A percentile compares a stretch with the other conserved stretches of the same genome.
Evolutionary conservation across 1,140 invertebrate species (phyloP).

Genomic region (Cataglyphis hispanica): DNA sequence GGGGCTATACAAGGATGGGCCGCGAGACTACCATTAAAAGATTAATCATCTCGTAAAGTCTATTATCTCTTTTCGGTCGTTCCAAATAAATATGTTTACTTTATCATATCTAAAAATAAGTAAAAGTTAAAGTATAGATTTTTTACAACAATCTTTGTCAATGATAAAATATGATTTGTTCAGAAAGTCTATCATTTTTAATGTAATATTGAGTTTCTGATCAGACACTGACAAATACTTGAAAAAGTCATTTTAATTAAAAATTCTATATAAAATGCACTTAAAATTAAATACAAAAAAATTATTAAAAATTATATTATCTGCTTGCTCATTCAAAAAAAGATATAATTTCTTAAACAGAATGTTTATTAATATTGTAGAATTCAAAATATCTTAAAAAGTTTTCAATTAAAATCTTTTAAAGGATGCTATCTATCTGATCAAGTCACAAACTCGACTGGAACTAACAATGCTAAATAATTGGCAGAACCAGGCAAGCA

Average conservation of each 20-base stretch:
- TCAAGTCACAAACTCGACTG: conserved; percentile 8
- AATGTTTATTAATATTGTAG: background rate
- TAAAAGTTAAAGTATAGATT: background rate
- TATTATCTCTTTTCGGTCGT: conserved; percentile 47
- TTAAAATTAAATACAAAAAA: background rate
- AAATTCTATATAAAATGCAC: background rate
- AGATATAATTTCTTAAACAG: background rate
- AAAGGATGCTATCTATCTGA: background rate
- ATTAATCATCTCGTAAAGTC: conserved; percentile 80
- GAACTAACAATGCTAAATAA: conserved; percentile 31
- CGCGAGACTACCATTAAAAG: conserved; percentile 75
- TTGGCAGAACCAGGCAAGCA: conserved; percentile 14
- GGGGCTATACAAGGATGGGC: conserved; percentile 32
- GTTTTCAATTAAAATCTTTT: background rate
- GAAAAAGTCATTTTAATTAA: background rate
- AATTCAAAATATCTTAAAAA: background rate
- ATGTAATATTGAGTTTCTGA: background rate
- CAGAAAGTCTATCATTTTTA: background rate
- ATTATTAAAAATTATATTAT: background rate
- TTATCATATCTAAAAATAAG: background rate
- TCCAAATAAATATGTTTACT: background rate
- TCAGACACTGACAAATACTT: background rate
- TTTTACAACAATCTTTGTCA: background rate
- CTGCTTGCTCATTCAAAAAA: background rate
- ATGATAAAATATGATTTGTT: background rate